Base-by-base conservation (phyloP, 37 sponge, comb jelly and placozoan genomes). In the Chondrilla cf. caribensis region DNA sequence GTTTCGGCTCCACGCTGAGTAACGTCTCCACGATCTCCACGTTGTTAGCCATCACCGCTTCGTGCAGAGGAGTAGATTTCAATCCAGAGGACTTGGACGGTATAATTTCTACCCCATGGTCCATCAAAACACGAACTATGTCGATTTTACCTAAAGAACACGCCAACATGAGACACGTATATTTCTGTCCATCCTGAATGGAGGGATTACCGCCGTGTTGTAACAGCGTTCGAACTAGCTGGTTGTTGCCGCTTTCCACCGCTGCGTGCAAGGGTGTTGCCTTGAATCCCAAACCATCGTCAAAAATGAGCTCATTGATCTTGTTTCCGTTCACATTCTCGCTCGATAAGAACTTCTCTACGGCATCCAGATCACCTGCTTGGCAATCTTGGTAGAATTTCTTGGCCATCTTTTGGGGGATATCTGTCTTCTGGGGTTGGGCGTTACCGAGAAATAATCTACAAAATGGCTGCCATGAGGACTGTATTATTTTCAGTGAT, bases 191-290 rank as follows among this genome's bases (percentile, higher is more conserved):
- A 54, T 92, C 93, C n/a, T 55, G 60, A 17, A 88, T 21, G 36
- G 75, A 70, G 24, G 89, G 85, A 44, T 58, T 60, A 26, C 89
- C 89, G 3, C 79, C 77, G 58, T 92, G 88, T n/a, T 86, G 54
- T 19, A 92, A 81, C 31, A 92, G 84, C 24, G 86, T 28, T 28
- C 86, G 77, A 65, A 84, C 75, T 2, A 92, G 62, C 38, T 86
- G 87, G 8, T 37, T 28, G 70, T 76, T 62, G 18, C 86, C 86
- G 2, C 89, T 82, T 37, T 92, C 93, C 2, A 92, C 82, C 0
- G 93, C 93, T 21, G 88, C 67, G 60, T 92, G 93, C 29, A 92
- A 60, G 18, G 89, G 87, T 29, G 87, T 75, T 6, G 88, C 86
- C 2, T 38, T 60, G 44, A 83, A 80, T 0, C 82, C 82, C 18